phyloP scores from a whole-genome alignment of 2,888 invertebrate species.

The Sminthurides aquaticus region DNA sequence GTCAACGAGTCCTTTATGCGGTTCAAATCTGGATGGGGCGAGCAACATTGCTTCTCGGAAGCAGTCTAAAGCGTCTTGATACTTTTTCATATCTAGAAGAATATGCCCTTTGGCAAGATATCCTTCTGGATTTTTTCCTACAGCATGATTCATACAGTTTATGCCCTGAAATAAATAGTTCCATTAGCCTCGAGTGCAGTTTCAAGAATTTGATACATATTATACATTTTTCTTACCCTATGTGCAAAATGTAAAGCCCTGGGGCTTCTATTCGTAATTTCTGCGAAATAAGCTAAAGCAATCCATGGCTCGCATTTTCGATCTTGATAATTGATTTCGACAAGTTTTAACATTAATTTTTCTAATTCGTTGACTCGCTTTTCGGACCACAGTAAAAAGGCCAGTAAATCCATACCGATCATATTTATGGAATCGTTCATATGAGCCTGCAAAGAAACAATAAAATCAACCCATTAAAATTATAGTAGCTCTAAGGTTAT shows the following conservation, averaged over 20 bases:
- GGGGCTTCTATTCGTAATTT: slow-evolving; percentile 57
- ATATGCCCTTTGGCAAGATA: slow-evolving; percentile 65
- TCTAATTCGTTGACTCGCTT: slow-evolving; percentile 58
- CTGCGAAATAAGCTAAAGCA: slow-evolving; percentile 64
- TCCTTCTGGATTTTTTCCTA: slow-evolving; percentile 54
- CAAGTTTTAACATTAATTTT: slow-evolving; percentile 51
- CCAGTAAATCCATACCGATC: slow-evolving; percentile 59
- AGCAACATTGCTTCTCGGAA: slow-evolving; percentile 59
- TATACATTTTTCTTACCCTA: slow-evolving; percentile 49
- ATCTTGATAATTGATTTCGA: slow-evolving; percentile 36
- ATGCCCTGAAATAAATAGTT: slow-evolving; percentile 29
- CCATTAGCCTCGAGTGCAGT: neutral
- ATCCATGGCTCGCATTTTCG: slow-evolving; percentile 63
- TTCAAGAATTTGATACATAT: neutral
- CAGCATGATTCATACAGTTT: slow-evolving; percentile 22
- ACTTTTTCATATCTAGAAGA: slow-evolving; percentile 59
- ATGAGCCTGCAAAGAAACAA: slow-evolving; percentile 50
- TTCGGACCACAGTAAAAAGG: slow-evolving; percentile 48
- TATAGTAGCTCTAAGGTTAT: neutral
- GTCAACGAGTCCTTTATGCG: slow-evolving; percentile 69
- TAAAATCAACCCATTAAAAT: slow-evolving; percentile 7
- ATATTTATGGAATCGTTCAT: slow-evolving; percentile 53
- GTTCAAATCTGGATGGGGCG: slow-evolving; percentile 62
- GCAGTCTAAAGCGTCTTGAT: slow-evolving; percentile 58
- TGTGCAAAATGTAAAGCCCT: slow-evolving; percentile 66